Conservation (phyloP, 2,888 invertebrate species). For the Ochropleura plecta region DNA sequence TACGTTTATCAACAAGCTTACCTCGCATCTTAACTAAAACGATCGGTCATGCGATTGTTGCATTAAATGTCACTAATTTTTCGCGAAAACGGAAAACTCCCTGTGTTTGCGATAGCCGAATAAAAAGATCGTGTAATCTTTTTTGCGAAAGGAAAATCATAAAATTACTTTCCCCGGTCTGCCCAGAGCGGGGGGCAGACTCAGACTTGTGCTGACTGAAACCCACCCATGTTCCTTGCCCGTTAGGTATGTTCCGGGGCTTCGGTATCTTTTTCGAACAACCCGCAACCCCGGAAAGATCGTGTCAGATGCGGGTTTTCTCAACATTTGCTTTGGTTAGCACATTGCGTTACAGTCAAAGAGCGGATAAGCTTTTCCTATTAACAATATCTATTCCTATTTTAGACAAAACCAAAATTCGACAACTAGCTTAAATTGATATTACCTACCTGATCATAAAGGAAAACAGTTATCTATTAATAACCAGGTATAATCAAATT, state of each 20-base stretch:
- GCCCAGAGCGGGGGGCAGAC: no score
- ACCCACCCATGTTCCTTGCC: no score
- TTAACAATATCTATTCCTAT: no score
- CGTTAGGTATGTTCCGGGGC: no score
- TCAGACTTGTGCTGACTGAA: no score
- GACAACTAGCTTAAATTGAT: background rate
- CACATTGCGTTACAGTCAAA: background rate
- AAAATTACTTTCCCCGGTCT: no score
- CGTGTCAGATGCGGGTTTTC: background rate
- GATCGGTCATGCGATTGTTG: background rate
- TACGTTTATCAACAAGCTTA: background rate
- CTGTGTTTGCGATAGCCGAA: no score
- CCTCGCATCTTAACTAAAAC: background rate
- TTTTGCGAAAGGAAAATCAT: no score
- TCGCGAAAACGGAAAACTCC: no score
- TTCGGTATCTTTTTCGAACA: no score
- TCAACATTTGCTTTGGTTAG: background rate
- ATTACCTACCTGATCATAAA: background rate
- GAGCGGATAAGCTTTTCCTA: background rate
- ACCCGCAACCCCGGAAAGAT: no score
- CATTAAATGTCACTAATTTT: background rate
- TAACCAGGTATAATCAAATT: conserved; percentile 2
- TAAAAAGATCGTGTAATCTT: no score
- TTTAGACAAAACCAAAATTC: background rate
- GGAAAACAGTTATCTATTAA: background rate